Conservation (phyloP, 2,113 vertebrate genomes). For the Calypte anna region DNA sequence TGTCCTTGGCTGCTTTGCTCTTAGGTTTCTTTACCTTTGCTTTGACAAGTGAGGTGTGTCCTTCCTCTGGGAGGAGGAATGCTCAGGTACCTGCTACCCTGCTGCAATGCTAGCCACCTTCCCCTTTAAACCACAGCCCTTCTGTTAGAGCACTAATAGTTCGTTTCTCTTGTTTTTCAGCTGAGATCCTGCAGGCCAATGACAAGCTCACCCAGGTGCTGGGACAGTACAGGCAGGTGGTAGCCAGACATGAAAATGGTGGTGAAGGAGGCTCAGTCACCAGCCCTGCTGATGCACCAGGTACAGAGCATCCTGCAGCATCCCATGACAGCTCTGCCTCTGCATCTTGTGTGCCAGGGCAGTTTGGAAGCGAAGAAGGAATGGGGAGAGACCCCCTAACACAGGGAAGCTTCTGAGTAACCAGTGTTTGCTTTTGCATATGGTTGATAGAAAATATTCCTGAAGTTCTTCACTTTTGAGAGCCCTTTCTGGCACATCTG, state of each 20-base stretch:
- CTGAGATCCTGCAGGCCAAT: slow-evolving; percentile 84
- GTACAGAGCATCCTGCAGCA: neutral
- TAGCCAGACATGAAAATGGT: slow-evolving; percentile 38
- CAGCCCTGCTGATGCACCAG: neutral
- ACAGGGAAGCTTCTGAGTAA: accelerated
- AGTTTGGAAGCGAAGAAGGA: neutral
- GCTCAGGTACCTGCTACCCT: neutral
- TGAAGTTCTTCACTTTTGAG: neutral
- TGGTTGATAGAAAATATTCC: neutral
- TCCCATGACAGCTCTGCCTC: neutral
- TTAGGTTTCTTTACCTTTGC: neutral
- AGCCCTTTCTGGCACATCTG: neutral
- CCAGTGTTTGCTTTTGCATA: accelerated
- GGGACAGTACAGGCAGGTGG: slow-evolving; percentile 73
- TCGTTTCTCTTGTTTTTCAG: slow-evolving; percentile 38
- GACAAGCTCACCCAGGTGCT: slow-evolving; percentile 80
- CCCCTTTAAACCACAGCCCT: neutral
- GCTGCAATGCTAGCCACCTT: neutral
- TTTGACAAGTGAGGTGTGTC: neutral
- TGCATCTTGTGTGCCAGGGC: accelerated
- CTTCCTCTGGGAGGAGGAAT: neutral
- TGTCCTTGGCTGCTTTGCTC: neutral
- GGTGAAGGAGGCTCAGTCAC: neutral
- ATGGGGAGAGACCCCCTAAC: neutral
- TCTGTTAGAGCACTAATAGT: accelerated